A percentile compares a stretch with the other conserved stretches of the same genome.
Evolutionary conservation across 1,140 invertebrate genomes (phyloP).

Genomic region (Bombus consobrinus): DNA sequence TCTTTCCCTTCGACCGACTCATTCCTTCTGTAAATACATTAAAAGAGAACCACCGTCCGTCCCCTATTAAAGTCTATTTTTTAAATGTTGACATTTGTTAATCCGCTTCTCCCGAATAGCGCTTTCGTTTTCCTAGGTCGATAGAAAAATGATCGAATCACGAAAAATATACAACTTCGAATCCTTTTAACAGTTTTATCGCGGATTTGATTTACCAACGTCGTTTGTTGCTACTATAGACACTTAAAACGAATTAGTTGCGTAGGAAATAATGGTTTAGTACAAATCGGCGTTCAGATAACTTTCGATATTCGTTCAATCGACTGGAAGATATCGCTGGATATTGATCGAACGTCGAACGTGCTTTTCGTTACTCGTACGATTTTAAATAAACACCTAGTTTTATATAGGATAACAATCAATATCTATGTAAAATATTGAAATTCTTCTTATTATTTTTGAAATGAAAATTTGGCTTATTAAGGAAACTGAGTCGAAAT

Average conservation of each 20-base stretch:
- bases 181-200: neutral
- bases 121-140: neutral
- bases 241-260: neutral
- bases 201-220: neutral
- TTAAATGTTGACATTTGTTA: conserved; percentile 56
- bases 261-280: neutral
- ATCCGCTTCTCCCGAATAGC: neutral
- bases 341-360: neutral
- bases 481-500: neutral
- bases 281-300: neutral
- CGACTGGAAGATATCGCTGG: neutral
- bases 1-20: conserved; percentile 57
- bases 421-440: neutral
- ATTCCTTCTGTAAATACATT: conserved; percentile 65
- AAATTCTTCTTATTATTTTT: neutral
- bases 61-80: conserved; percentile 29
- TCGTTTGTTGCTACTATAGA: neutral
- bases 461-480: neutral
- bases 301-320: neutral
- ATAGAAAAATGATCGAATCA: neutral
- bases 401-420: neutral
- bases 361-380: neutral
- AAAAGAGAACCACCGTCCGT: conserved; percentile 35
- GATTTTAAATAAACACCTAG: neutral
- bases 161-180: neutral